Evolutionary conservation across 2,888 invertebrate species (phyloP), one percentile per base, ranked within the genome.

Genomic region (Tricholauxania praeusta): DNA sequence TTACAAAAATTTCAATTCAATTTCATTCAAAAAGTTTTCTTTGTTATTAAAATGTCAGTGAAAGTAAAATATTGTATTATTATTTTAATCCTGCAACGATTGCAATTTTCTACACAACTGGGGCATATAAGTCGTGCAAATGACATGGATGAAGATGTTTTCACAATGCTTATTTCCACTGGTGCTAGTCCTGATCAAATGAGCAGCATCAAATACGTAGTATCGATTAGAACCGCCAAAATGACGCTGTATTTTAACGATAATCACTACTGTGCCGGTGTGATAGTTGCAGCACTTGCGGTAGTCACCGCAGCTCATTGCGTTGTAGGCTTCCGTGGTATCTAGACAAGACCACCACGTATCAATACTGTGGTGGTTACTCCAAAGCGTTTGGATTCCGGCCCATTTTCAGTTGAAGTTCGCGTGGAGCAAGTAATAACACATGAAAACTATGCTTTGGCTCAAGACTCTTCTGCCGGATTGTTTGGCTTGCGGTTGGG

Each of bases 231-330:
- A 2, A 79, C 79, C 0, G 8, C 65, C 1, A 48, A 69, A 0
- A 70, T 73, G 3, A 68, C 78, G 7, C 48, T 59, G 0, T 66
- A 66, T 15, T 77, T 76, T 72, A 79, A 79, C n/a, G 80, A 80
- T 63, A 79, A 80, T 71, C 79, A 78, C 48, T 78, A 76, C 17
- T 81, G 80, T 17, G 69, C 74, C 1, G 81, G 79, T 2, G 74
- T 74, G 3, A 72, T 79, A 0, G 63, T 80, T 10, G 66, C 74
- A n/a, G n/a, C n/a, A n/a, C n/a, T n/a, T n/a, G n/a, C n/a, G n/a
- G n/a, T n/a, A n/a, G n/a, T n/a, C n/a, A n/a, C n/a, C n/a, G n/a
- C n/a, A n/a, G n/a, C n/a, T n/a, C n/a, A n/a, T n/a, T n/a, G n/a
- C n/a, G n/a, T n/a, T n/a, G n/a, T n/a, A 2, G 70, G 75, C 19